Percentiles rank a stretch among this genome's conserved stretches.
Evolutionary conservation across 2,113 vertebrate genomes (phyloP).

Genomic region (Hyperoodon ampullatus): DNA sequence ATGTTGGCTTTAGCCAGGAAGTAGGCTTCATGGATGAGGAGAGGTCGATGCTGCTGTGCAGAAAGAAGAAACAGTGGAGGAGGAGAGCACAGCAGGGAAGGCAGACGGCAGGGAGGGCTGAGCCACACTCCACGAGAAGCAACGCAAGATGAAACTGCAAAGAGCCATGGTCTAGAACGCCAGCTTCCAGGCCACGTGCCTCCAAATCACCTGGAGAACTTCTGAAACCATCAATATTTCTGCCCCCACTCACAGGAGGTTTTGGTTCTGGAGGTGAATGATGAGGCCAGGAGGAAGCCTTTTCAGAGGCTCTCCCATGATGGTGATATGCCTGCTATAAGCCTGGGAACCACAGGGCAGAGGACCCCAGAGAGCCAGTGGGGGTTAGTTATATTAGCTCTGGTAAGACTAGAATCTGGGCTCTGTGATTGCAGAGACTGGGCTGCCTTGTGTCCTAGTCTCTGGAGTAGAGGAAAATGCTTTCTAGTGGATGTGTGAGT

Average conservation of each 20-base stretch:
- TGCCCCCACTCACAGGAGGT: neutral
- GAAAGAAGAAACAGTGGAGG: neutral
- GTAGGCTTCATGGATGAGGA: neutral
- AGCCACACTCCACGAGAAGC: neutral
- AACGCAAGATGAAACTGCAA: accelerated
- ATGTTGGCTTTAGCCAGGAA: neutral
- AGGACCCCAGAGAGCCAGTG: neutral
- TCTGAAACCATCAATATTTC: neutral
- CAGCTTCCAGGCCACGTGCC: neutral
- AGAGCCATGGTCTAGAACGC: neutral
- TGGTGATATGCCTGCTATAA: no score
- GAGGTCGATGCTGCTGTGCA: neutral
- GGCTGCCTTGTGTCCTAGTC: neutral
- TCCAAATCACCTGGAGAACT: neutral
- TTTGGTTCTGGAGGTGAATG: neutral
- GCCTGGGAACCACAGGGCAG: no score
- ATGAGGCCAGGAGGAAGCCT: neutral
- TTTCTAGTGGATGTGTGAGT: neutral
- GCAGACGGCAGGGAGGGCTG: neutral
- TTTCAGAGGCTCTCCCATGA: neutral
- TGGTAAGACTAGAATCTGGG: neutral
- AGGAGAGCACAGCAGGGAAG: neutral
- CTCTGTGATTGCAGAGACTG: neutral
- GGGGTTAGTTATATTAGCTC: neutral
- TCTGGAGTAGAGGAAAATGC: neutral